Conservation (phyloP, 2,888 invertebrate species). For the Podabrus alpinus region DNA sequence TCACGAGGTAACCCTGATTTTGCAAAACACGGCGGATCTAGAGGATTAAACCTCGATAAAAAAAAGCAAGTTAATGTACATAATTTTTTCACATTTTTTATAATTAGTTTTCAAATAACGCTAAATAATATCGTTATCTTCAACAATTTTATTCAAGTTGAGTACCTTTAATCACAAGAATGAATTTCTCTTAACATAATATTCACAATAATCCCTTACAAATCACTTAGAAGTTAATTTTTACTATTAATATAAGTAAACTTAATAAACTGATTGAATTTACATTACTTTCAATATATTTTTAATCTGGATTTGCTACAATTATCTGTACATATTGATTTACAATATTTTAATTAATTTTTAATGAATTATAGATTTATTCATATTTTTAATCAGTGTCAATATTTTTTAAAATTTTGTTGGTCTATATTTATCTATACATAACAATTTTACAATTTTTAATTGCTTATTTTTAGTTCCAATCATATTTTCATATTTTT, state of each 20-base stretch:
- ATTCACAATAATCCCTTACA: background rate
- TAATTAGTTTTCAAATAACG: background rate
- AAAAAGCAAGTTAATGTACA: background rate
- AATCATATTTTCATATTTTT: no score
- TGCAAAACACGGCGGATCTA: slow-evolving; percentile 3
- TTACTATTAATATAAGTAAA: no score
- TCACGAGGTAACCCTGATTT: slow-evolving; percentile 3
- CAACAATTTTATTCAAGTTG: background rate
- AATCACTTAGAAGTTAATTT: no score
- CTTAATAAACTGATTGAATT: background rate
- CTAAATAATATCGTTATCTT: background rate
- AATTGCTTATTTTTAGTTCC: background rate
- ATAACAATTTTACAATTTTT: background rate
- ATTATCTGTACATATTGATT: no score
- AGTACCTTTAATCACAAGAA: background rate
- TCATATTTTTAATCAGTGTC: no score
- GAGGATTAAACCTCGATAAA: slow-evolving; percentile 2
- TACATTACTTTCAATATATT: background rate
- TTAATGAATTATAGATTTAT: no score
- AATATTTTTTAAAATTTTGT: no score
- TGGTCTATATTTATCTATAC: no score
- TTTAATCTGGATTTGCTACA: background rate
- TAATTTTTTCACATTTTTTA: background rate
- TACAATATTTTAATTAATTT: no score
- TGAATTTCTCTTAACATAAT: background rate